phyloP scores from a whole-genome alignment of 2,113 vertebrate genomes.

The Mobula birostris region DNA sequence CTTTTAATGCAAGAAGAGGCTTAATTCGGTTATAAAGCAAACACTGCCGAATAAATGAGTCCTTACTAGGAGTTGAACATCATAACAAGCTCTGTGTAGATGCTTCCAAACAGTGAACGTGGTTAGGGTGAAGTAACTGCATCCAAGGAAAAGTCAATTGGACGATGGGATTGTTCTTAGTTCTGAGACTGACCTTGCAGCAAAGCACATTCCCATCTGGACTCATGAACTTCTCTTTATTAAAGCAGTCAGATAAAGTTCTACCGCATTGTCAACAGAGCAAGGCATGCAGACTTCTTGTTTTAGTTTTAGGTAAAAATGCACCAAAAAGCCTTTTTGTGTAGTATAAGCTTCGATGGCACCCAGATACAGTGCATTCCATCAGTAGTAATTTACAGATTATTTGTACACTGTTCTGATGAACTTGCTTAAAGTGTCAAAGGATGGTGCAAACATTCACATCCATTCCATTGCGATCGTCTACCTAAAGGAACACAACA shows the following conservation, averaged over 20 bases:
- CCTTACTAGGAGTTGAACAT: background rate
- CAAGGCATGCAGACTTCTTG: background rate
- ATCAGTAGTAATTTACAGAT: background rate
- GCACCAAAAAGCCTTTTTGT: background rate
- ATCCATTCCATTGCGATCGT: background rate
- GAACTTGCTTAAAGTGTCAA: background rate
- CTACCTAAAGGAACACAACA: background rate
- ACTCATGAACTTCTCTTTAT: background rate
- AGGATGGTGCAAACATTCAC: background rate
- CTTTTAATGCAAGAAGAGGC: background rate
- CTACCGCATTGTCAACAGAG: background rate
- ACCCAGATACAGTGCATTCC: background rate
- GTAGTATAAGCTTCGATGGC: background rate
- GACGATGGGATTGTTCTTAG: background rate
- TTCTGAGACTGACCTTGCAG: background rate
- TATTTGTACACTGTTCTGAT: background rate
- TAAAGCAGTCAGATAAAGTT: background rate
- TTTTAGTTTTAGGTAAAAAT: background rate
- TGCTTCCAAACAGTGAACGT: background rate
- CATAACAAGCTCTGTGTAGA: background rate
- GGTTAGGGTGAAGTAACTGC: background rate
- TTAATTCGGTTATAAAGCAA: background rate
- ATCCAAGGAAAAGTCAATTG: background rate
- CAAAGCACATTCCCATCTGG: background rate
- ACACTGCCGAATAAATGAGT: background rate